Evolutionary conservation across 2,888 invertebrate species (phyloP).

Genomic region (Diabrotica balteata): DNA sequence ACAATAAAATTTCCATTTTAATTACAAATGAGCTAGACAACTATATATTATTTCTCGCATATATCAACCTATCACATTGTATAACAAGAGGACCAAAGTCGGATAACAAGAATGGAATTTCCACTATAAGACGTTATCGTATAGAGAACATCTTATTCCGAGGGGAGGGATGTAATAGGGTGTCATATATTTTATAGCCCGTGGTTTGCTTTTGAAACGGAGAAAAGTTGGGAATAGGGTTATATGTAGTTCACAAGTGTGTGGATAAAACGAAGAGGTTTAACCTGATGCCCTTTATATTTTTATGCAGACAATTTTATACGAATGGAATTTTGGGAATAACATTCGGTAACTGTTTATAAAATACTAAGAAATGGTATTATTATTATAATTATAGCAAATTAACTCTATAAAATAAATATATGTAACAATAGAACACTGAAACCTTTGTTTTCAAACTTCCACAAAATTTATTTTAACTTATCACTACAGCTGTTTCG

Average conservation of each 20-base stretch:
- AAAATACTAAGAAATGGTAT: no score
- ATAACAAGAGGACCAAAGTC: conserved; percentile 37
- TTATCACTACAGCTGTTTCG: no score
- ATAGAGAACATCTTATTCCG: conserved; percentile 32
- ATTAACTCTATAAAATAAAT: no score
- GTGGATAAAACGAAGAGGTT: neutral
- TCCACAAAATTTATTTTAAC: no score
- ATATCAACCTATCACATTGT: conserved; percentile 46
- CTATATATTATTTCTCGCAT: conserved; percentile 43
- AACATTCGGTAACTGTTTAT: no score
- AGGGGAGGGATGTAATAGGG: conserved; percentile 38
- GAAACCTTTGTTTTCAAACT: no score
- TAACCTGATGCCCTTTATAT: no score
- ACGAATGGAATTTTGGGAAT: no score
- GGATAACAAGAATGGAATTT: conserved; percentile 39
- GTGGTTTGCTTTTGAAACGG: conserved; percentile 26
- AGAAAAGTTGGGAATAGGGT: conserved; percentile 22
- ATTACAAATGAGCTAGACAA: conserved; percentile 9
- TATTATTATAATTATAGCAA: no score
- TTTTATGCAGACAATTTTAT: no score
- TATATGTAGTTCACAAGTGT: conserved; percentile 8
- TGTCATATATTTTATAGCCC: conserved; percentile 45
- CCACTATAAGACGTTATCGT: conserved; percentile 38
- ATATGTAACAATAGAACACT: no score
- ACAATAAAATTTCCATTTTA: neutral